Percentiles rank a stretch among this genome's conserved stretches.
Conservation (phyloP, 2,797 vertebrate species). For the Coendou prehensilis region DNA sequence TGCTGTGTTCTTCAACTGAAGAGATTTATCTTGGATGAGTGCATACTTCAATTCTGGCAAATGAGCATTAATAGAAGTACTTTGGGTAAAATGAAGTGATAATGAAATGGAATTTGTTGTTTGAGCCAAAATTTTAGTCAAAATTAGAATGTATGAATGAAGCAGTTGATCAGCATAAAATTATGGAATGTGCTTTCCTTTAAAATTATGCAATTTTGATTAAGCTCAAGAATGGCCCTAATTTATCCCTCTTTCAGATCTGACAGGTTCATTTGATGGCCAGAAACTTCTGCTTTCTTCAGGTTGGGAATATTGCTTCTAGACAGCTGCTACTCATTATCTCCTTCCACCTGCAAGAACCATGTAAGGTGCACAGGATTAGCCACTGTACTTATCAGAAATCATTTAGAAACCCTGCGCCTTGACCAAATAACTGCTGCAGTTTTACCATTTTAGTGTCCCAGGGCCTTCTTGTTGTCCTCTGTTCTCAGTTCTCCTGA, state of each 20-base stretch:
- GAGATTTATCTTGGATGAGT: constrained; percentile 35
- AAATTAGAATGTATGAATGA: constrained; percentile 51
- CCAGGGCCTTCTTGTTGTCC: background rate
- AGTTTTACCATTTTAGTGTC: background rate
- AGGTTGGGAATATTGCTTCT: background rate
- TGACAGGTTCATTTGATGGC: background rate
- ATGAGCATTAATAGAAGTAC: constrained; percentile 54
- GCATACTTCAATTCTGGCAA: constrained; percentile 40
- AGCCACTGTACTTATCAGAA: background rate
- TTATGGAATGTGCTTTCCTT: background rate
- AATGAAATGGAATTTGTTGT: constrained; percentile 60
- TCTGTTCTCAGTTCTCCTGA: background rate
- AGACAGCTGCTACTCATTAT: background rate
- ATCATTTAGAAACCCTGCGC: background rate
- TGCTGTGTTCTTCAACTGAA: background rate
- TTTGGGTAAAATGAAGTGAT: constrained; percentile 65
- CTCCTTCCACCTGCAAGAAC: background rate
- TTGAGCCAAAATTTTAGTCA: constrained; percentile 1
- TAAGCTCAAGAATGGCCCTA: background rate
- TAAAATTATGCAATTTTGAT: constrained; percentile 24
- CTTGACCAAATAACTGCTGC: background rate
- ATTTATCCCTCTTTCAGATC: background rate
- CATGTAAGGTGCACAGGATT: background rate
- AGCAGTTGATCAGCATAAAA: background rate
- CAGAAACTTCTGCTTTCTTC: background rate